These are phyloP conservation scores for Phalacrocorax brasilianus DNA, from an alignment of 2,113 vertebrate species.

Conservation along the genomic window DNA sequence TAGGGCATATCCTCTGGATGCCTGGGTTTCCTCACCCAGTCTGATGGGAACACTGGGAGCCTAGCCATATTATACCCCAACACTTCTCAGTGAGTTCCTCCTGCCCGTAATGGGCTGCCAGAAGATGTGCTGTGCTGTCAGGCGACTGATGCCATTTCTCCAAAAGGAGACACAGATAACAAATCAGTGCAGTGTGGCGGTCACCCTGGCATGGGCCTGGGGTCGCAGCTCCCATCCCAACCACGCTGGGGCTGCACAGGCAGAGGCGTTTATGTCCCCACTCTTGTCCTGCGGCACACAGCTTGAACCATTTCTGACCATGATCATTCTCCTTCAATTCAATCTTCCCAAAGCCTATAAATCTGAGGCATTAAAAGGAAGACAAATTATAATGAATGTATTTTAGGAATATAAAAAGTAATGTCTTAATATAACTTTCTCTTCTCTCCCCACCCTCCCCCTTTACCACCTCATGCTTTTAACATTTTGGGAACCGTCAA, in stretches of 20 bases:
- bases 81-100: background rate
- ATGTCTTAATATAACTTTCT: constrained; percentile 8
- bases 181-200: fast-evolving
- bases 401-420: constrained; percentile 36
- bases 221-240: background rate
- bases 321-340: background rate
- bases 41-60: background rate
- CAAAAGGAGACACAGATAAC: background rate
- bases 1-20: background rate
- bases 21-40: background rate
- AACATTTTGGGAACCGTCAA: background rate
- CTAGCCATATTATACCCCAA: too few species aligned
- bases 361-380: background rate
- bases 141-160: background rate
- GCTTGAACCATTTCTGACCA: background rate
- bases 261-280: background rate
- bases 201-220: background rate
- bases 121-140: background rate
- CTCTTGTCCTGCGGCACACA: background rate
- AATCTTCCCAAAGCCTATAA: background rate
- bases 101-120: background rate
- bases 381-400: background rate
- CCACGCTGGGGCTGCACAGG: background rate
- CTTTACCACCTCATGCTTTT: background rate
- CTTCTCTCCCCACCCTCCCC: background rate